These are phyloP conservation scores for Neosilurus mollespiculum DNA, from an alignment of 2,797 vertebrate species.

Conservation along the genomic window DNA sequence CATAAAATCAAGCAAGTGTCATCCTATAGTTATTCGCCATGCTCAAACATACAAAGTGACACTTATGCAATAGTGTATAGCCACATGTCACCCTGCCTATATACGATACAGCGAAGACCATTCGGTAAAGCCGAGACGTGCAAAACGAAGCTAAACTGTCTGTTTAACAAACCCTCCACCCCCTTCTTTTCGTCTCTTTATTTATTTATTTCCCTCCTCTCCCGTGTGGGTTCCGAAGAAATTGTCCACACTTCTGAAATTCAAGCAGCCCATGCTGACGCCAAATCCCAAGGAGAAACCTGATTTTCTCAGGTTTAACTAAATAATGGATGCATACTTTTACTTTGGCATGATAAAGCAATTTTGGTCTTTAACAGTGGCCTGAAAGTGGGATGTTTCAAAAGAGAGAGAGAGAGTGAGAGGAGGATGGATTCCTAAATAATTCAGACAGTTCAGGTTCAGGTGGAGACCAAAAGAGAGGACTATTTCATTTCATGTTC, in stretches of 20 bases:
- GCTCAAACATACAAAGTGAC: background rate
- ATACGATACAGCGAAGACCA: background rate
- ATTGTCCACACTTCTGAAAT: constrained; percentile 80
- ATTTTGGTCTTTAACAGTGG: constrained; percentile 88
- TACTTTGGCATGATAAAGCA: constrained; percentile 94
- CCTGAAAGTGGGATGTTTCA: constrained; percentile 66
- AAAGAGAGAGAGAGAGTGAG: background rate
- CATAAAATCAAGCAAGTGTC: background rate
- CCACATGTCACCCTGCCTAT: background rate
- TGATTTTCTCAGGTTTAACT: constrained; percentile 89
- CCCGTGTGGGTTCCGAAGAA: constrained; percentile 59
- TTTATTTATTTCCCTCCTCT: constrained; percentile 37
- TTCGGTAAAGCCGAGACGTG: background rate
- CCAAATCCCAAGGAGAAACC: constrained; percentile 80
- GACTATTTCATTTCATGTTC: constrained; percentile 9
- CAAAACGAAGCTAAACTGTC: constrained; percentile 13
- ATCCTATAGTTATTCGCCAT: background rate
- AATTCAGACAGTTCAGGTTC: constrained; percentile 51
- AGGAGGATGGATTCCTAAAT: constrained; percentile 47
- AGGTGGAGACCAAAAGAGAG: constrained; percentile 46
- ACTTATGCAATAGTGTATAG: background rate
- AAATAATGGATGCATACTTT: constrained; percentile 96
- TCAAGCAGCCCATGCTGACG: constrained; percentile 77
- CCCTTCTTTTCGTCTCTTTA: background rate
- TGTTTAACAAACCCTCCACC: constrained; percentile 1